Evolutionary conservation across 2,797 vertebrate species (phyloP).

Genomic region (Pipistrellus pygmaeus): DNA sequence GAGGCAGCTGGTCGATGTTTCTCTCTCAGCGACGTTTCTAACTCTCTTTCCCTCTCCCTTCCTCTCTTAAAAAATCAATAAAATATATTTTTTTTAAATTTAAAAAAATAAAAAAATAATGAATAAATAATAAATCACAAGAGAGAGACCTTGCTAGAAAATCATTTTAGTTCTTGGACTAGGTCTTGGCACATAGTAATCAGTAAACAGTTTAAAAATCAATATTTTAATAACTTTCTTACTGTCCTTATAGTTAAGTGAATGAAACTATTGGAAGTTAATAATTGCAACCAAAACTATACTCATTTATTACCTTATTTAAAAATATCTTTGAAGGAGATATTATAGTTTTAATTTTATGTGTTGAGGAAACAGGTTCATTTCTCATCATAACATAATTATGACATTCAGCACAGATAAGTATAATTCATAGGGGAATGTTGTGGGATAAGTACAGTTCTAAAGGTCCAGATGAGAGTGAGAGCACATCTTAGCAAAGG

Average conservation of each 20-base stretch:
- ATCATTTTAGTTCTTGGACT: not conserved
- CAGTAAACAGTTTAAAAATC: not conserved
- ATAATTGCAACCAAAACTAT: not conserved
- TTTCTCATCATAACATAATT: not conserved
- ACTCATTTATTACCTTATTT: not conserved
- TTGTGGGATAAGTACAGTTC: not conserved
- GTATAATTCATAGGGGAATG: not conserved
- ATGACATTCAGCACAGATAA: not conserved
- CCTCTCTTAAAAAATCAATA: no score
- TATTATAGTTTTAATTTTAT: not conserved
- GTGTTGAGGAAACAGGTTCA: not conserved
- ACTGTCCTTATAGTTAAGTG: not conserved
- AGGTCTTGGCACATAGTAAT: not conserved
- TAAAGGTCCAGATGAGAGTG: not conserved
- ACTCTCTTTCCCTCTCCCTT: no score
- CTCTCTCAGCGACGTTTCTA: no score
- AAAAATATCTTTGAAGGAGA: not conserved
- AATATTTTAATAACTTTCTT: constrained; percentile 14
- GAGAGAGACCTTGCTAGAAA: not conserved
- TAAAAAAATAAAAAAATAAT: not conserved
- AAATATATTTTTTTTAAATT: no score
- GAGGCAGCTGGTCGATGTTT: no score
- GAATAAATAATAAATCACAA: not conserved
- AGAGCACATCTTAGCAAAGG: no score
- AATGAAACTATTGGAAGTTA: not conserved